Evolutionary conservation across 2,888 invertebrate species (phyloP), one percentile per base, ranked within the genome.

Genomic region (Drosophila melanosoma): DNA sequence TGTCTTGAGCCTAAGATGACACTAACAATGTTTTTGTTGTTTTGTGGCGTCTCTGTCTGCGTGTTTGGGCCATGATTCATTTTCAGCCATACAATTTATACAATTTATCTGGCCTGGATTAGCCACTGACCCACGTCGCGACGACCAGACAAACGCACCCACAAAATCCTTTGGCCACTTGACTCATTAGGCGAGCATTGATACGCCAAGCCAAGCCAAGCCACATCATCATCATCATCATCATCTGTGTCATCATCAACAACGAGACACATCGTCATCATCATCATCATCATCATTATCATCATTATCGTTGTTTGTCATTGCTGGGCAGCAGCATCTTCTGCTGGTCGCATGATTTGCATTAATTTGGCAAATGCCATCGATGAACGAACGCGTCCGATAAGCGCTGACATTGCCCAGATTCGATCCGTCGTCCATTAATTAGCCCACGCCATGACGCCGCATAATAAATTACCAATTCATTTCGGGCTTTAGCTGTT

Each of bases 311-410:
- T 61, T 59, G 76, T 29, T 58, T 51, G 45, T 66, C 57, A 63
- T 61, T 59, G 76, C 23, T 58, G 52, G 53, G n/a, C 71, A 66
- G 71, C 26, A 29, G 29, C 29, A 89, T 83, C 87, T 82, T 76
- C 70, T 79, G 75, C 77, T 79, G 79, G 64, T 83, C 68, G 89
- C 90, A 87, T 87, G 87, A 87, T 87, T 87, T 87, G 87, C 87
- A 87, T 87, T 87, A 87, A 87, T 87, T 87, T 89, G 90, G 90
- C 87, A 87, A 89, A 89, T 79, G 87, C 89, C 87, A 76, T 84
- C 89, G 76, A 81, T 81, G 79, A 82, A 68, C 90, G 74, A 63
- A 82, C 80, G 89, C 83, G 69, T 68, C 70, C 81, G 85, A 85
- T 85, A 85, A 90, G 88, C 86, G 90, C 90, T 88, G 85, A 85